phyloP scores from a whole-genome alignment of 1,140 invertebrate species.

The Meloidogyne hapla region DNA sequence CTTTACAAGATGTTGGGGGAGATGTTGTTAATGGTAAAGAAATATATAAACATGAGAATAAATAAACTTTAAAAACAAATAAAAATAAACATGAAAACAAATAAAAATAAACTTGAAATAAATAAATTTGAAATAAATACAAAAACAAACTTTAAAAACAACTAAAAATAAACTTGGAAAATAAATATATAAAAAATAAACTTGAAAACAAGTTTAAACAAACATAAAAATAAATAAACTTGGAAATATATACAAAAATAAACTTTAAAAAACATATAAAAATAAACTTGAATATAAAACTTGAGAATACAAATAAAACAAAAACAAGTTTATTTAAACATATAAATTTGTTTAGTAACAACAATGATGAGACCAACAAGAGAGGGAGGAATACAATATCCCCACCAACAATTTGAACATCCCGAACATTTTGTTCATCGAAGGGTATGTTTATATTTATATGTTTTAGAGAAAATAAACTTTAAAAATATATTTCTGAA shows the following conservation, averaged over 20 bases:
- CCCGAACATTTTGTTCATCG: conserved; percentile 31
- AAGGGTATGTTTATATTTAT: conserved; percentile 26
- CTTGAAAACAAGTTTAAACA: no score
- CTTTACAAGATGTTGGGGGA: not conserved
- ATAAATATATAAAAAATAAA: not conserved
- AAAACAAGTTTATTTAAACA: no score
- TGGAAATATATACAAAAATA: no score
- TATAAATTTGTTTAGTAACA: conserved; percentile 1
- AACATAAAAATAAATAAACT: no score
- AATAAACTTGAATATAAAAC: no score
- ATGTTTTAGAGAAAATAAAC: not conserved
- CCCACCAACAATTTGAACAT: conserved; percentile 30
- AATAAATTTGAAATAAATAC: no score
- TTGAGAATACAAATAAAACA: no score
- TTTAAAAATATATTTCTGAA: no score
- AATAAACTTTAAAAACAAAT: not conserved
- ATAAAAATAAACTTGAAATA: not conserved
- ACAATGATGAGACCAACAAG: conserved; percentile 11
- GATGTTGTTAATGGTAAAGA: not conserved
- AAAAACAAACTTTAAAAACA: no score
- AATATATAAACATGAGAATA: not conserved
- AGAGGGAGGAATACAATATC: conserved; percentile 13
- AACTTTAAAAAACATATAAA: no score
- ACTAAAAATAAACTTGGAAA: no score
- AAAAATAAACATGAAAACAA: not conserved